A percentile compares a stretch with the other conserved stretches of the same genome.
phyloP scores from a whole-genome alignment of 1,140 invertebrate genomes.

The Homarus americanus region DNA sequence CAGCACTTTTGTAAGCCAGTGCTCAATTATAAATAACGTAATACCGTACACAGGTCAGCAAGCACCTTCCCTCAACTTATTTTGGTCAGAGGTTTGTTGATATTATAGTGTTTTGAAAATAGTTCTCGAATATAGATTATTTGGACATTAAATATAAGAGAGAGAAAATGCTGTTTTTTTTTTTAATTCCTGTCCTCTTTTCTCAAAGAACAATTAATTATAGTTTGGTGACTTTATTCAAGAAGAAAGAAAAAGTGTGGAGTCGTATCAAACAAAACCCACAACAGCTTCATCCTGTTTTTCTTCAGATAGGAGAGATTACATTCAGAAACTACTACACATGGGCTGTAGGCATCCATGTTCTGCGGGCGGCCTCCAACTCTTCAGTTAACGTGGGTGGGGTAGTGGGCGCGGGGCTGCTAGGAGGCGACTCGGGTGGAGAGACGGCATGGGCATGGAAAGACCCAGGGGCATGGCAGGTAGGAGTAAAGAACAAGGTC shows the following conservation, averaged over 20 bases:
- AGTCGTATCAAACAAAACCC: too few species aligned
- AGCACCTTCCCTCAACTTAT: neutral
- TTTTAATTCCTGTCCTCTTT: too few species aligned
- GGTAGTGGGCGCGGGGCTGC: conserved; percentile 43
- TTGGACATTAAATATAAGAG: too few species aligned
- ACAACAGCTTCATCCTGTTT: neutral
- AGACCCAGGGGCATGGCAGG: conserved; percentile 78
- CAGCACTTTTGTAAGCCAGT: neutral
- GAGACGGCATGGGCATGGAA: conserved; percentile 77
- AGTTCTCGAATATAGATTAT: too few species aligned
- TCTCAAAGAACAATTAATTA: too few species aligned
- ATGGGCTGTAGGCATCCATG: conserved; percentile 73
- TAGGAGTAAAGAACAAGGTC: conserved; percentile 78
- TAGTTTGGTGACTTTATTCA: too few species aligned
- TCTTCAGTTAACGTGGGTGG: conserved; percentile 38
- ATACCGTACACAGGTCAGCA: neutral
- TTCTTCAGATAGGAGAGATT: conserved; percentile 79
- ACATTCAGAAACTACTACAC: conserved; percentile 81
- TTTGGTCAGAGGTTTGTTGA: neutral
- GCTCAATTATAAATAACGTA: too few species aligned
- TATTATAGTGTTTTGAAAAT: too few species aligned
- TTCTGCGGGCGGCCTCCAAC: conserved; percentile 49
- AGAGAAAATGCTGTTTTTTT: too few species aligned
- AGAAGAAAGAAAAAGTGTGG: too few species aligned
- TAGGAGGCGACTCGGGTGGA: conserved; percentile 50